Base-by-base conservation (phyloP, 2,113 vertebrate genomes). In the Syngnathus scovelli region DNA sequence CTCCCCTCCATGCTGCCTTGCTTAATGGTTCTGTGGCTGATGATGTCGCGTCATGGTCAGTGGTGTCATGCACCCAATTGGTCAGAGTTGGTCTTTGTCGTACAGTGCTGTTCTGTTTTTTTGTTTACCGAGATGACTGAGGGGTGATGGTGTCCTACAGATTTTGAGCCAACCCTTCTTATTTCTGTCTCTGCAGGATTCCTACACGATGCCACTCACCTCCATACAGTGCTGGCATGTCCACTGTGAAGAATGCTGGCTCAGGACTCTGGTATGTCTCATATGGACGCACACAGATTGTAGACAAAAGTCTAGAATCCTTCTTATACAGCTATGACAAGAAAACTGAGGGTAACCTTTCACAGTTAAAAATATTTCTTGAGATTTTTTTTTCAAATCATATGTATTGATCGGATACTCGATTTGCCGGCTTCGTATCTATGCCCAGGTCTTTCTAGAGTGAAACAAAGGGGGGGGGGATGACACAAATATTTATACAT, bases 221-320 rank as follows among this genome's bases (percentile, higher is more conserved):
- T 98, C 97, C 72, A 98, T 99, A 89, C 97, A 99, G 92, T 99
- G 97, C 90, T 99, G 97, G 97, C 97, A 98, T 1, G 96, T 99
- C 88, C 97, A 99, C 90, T 98, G 97, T 89, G 97, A 99, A 92
- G 97, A 99, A 89, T 99, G 97, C 91, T 98, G 97, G 97, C 94
- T 99, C 82, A 94, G 97, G 90, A 98, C 97, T 89, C 92, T 98
- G 97, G 97, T 98, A 91, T 92, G 93, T 49, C 72, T 52, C 46
- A 55, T 60, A n/a, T 65, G 23, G 70, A 63, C 63, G 19, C 63
- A 18, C 74, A 5, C 55, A 37, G 58, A 3, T n/a, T 43, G 12
- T 58, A 6, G 13, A 58, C 36, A 12, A 23, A 12, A 5, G 21
- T 27, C n/a, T 13, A 0, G 27, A 13, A 58, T 12, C 55, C 27